phyloP scores from a whole-genome alignment of 2,888 invertebrate species.

The Synergus umbraculus region DNA sequence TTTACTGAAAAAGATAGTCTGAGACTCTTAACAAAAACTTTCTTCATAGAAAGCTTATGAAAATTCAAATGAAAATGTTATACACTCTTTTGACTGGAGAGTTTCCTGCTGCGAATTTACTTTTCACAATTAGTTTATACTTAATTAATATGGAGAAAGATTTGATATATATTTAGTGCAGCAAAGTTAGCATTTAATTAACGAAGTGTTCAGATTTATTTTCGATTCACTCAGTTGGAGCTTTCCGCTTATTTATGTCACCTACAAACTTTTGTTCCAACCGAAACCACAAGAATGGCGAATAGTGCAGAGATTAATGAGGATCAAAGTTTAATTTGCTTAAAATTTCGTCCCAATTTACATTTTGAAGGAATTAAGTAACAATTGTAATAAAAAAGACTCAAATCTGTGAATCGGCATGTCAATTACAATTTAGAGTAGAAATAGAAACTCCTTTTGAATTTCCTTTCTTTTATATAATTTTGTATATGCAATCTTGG shows the following conservation, averaged over 20 bases:
- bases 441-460: too few relatives aligned
- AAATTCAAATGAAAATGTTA: neutral
- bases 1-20: slow-evolving; percentile 5
- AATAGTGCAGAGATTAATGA: neutral
- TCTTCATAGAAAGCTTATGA: slow-evolving; percentile 5
- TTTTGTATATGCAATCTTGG: neutral
- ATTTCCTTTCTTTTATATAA: neutral
- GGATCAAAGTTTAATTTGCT: neutral
- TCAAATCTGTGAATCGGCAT: neutral
- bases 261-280: neutral
- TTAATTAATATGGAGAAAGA: neutral
- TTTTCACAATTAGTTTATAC: neutral
- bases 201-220: neutral
- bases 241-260: neutral
- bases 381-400: neutral
- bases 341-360: neutral
- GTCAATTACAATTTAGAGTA: neutral
- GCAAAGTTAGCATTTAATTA: neutral
- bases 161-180: neutral
- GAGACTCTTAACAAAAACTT: slow-evolving; percentile 8
- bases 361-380: neutral
- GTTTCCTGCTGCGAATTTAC: neutral
- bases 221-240: neutral
- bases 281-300: neutral
- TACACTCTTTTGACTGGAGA: neutral